phyloP scores from a whole-genome alignment of 2,797 vertebrate species.

The Nothura maculosa region DNA sequence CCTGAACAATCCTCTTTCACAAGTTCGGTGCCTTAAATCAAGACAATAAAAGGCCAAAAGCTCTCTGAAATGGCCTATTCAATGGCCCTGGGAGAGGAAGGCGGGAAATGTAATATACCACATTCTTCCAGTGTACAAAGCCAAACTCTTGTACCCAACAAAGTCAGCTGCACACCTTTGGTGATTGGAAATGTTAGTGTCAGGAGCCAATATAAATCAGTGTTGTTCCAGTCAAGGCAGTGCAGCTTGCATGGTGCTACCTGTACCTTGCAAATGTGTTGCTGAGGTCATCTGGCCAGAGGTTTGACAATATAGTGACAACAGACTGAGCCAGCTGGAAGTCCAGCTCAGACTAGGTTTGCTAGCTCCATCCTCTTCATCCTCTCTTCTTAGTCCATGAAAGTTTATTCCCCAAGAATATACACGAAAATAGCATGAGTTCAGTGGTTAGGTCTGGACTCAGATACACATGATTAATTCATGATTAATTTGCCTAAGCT shows the following conservation, averaged over 20 bases:
- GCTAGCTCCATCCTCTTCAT: background rate
- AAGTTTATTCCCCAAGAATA: background rate
- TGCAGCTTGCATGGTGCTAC: background rate
- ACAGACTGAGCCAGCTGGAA: background rate
- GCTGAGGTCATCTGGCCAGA: rapidly evolving
- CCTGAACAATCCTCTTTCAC: conserved; percentile 22
- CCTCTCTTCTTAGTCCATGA: background rate
- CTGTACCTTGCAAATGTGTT: background rate
- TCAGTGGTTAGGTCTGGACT: background rate
- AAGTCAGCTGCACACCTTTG: background rate
- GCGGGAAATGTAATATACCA: background rate
- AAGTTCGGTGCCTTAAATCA: background rate
- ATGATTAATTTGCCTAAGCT: rapidly evolving
- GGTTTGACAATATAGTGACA: background rate
- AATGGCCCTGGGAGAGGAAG: background rate
- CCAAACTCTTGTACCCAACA: background rate
- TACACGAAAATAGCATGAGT: rapidly evolving
- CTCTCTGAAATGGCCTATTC: background rate
- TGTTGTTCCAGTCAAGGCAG: background rate
- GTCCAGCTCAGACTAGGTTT: background rate
- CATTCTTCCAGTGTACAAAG: background rate
- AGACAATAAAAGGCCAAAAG: background rate
- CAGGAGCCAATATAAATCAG: rapidly evolving
- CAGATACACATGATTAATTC: no score
- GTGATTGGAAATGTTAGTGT: background rate